These are phyloP conservation scores for Cheilosia pagana DNA, from an alignment of 2,888 invertebrate species.

Conservation along the genomic window DNA sequence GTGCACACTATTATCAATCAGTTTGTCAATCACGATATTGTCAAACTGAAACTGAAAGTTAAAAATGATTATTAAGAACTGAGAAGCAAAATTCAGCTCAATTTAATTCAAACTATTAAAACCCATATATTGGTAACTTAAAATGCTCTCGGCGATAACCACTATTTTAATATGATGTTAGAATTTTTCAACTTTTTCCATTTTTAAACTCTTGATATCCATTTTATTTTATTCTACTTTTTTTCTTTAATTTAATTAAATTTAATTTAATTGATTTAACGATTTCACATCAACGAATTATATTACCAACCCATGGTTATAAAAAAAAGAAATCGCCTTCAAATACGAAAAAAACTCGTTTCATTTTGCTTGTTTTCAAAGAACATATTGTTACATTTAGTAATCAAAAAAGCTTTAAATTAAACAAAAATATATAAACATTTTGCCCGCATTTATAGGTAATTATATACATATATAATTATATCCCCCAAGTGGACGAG, in stretches of 20 bases:
- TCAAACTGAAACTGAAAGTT: no score
- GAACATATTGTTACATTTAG: conserved; percentile 28
- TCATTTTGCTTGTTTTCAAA: conserved; percentile 50
- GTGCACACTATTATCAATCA: no score
- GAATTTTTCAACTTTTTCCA: not conserved
- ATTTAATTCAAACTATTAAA: not conserved
- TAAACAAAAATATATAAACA: conserved; percentile 28
- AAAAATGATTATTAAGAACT: no score
- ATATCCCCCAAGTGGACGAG: conserved; percentile 21
- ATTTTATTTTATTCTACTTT: not conserved
- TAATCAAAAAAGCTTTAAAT: conserved; percentile 60
- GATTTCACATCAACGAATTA: conserved; percentile 69
- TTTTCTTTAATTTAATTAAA: not conserved
- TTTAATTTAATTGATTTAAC: not conserved
- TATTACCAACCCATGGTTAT: conserved; percentile 70
- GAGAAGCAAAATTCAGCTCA: no score
- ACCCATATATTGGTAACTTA: no score
- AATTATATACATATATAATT: conserved; percentile 10
- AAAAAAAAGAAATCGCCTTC: conserved; percentile 63
- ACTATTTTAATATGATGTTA: no score
- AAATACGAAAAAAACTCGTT: conserved; percentile 4
- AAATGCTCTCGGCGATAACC: no score
- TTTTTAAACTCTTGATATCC: not conserved
- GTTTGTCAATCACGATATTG: no score
- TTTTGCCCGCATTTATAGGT: conserved; percentile 30